phyloP scores from a whole-genome alignment of 2,797 vertebrate species.

The Alosa sapidissima region DNA sequence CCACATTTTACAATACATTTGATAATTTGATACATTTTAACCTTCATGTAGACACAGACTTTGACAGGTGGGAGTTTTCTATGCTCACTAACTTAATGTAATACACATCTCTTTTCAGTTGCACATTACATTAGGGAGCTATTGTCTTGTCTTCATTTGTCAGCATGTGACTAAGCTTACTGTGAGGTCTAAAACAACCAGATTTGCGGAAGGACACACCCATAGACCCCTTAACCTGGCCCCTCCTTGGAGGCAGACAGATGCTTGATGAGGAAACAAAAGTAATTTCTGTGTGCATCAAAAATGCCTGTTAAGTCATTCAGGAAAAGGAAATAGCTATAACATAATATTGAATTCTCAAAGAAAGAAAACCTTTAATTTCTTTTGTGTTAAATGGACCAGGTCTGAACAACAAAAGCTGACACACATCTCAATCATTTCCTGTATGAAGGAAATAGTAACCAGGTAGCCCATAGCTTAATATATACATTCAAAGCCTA shows the following conservation, averaged over 20 bases:
- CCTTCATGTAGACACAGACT: not conserved
- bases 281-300: not conserved
- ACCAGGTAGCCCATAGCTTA: too few relatives aligned
- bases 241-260: slow-evolving; percentile 24
- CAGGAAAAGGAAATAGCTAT: not conserved
- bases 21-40: too few relatives aligned
- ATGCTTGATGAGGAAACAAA: not conserved
- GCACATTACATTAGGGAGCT: slow-evolving; percentile 28
- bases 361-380: not conserved
- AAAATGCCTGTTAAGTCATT: not conserved
- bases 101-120: not conserved
- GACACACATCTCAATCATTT: not conserved
- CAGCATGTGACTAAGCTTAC: slow-evolving; percentile 37
- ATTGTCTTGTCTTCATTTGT: slow-evolving; percentile 49
- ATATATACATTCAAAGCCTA: not conserved
- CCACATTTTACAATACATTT: too few relatives aligned
- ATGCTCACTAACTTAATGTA: not conserved
- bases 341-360: not conserved
- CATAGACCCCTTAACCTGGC: slow-evolving; percentile 2
- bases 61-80: not conserved
- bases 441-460: not conserved
- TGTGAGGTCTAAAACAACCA: slow-evolving; percentile 44
- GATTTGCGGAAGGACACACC: slow-evolving; percentile 47
- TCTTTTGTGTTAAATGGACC: too few relatives aligned
- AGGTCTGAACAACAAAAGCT: too few relatives aligned